Conservation (phyloP, 2,797 vertebrate genomes). For the Phoebastria nigripes region DNA sequence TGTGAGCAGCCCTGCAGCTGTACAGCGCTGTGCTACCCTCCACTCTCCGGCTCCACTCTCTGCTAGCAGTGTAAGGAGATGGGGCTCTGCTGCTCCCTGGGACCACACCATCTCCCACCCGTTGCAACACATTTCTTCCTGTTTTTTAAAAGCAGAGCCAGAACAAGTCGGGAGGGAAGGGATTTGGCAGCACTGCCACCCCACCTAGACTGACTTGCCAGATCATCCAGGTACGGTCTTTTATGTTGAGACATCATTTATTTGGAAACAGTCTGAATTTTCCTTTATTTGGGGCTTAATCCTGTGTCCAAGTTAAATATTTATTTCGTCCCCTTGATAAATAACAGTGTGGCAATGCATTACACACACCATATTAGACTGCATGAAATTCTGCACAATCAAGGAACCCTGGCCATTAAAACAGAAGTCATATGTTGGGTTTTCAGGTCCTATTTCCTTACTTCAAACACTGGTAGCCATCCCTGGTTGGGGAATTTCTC, state of each 20-base stretch:
- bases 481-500: background rate
- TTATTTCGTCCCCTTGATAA: background rate
- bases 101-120: slow-evolving; percentile 16
- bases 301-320: background rate
- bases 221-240: background rate
- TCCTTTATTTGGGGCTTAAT: background rate
- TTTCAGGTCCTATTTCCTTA: background rate
- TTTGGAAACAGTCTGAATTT: background rate
- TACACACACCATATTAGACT: background rate
- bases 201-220: background rate
- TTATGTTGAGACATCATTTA: background rate
- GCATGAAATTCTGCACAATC: background rate
- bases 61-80: slow-evolving; percentile 54
- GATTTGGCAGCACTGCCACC: background rate
- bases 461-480: background rate
- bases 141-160: background rate
- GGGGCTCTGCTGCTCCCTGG: slow-evolving; percentile 65
- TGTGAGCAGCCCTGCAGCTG: slow-evolving; percentile 79
- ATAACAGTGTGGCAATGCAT: background rate
- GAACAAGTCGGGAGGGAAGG: background rate
- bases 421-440: background rate
- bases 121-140: background rate
- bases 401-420: background rate
- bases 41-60: slow-evolving; percentile 70
- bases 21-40: slow-evolving; percentile 69